Evolutionary conservation across 2,888 invertebrate species (phyloP), one percentile per base, ranked within the genome.

Genomic region (Crepidodera aurea): DNA sequence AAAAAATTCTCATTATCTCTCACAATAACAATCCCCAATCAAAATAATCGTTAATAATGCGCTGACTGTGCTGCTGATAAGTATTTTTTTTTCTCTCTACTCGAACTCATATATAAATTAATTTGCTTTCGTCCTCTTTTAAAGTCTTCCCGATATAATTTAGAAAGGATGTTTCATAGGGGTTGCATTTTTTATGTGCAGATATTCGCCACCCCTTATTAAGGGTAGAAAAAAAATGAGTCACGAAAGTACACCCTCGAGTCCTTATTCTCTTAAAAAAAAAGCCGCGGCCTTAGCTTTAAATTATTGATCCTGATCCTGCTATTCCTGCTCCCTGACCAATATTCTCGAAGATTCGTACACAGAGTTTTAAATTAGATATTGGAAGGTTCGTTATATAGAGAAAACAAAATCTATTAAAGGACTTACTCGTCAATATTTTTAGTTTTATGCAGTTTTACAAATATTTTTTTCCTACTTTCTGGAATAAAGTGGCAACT

Each of bases 111-210:
- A 64, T 65, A 64, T 73, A 73, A 73, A 73, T 73, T 74, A 73
- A 73, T 74, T 74, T 74, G 71, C 71, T 67, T 68, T 70, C 70
- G 69, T 71, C 68, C 71, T 71, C 69, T 70, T 75, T 69, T 71
- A 72, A 69, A 71, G 68, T 66, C 68, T 67, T 72, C 69, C 68
- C 67, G 70, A 71, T 71, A 73, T 73, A 73, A 74, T 73, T 74
- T 71, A 70, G 68, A 64, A 65, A 67, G 68, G 71, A 68, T 67
- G 71, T 70, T 72, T 69, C 67, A 63, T 58, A 69, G 75, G 77
- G 77, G 77, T 73, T 78, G 78, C 77, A 78, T 80, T 81, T 81
- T 81, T 81, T 81, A 81, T 80, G 81, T 79, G 78, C 75, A 76
- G 79, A 78, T 78, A 74, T 73, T 74, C 67, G 73, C 70, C 70